A percentile compares a stretch with the other conserved stretches of the same genome.
Evolutionary conservation across 2,797 vertebrate species (phyloP).

Genomic region (Sciurus vulgaris): DNA sequence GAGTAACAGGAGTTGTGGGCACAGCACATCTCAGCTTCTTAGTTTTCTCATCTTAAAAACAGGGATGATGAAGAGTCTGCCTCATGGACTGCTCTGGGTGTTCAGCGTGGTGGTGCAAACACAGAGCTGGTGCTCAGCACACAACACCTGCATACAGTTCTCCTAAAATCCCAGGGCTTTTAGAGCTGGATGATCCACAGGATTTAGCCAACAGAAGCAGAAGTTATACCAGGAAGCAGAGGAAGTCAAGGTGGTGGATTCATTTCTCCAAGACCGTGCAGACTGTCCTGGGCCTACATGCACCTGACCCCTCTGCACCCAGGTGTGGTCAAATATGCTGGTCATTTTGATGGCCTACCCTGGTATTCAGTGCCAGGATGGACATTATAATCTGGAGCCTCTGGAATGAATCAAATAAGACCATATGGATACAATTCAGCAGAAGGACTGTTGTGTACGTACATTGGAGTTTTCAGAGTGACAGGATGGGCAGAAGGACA

Average conservation of each 20-base stretch:
- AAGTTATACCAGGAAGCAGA: not conserved
- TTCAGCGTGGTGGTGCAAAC: not conserved
- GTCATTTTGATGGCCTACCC: not conserved
- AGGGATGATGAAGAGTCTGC: not conserved
- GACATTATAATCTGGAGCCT: too few species aligned
- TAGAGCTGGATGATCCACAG: not conserved
- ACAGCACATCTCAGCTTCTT: not conserved
- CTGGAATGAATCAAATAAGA: not conserved
- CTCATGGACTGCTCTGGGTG: not conserved
- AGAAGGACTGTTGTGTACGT: not conserved
- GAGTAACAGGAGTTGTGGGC: not conserved
- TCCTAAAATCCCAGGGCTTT: not conserved
- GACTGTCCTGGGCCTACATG: not conserved
- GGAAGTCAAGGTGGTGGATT: not conserved
- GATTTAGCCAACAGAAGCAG: not conserved
- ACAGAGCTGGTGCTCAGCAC: too few species aligned
- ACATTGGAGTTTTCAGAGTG: not conserved
- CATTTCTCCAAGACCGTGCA: not conserved
- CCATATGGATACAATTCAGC: not conserved
- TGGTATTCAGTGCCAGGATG: not conserved
- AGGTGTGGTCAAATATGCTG: not conserved
- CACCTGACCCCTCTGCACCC: too few species aligned
- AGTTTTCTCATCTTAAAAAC: conserved; percentile 3
- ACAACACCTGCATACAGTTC: not conserved
- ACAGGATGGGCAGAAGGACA: not conserved